Evolutionary conservation across 2,888 invertebrate species (phyloP).

Genomic region (Drosophila nigricruria): DNA sequence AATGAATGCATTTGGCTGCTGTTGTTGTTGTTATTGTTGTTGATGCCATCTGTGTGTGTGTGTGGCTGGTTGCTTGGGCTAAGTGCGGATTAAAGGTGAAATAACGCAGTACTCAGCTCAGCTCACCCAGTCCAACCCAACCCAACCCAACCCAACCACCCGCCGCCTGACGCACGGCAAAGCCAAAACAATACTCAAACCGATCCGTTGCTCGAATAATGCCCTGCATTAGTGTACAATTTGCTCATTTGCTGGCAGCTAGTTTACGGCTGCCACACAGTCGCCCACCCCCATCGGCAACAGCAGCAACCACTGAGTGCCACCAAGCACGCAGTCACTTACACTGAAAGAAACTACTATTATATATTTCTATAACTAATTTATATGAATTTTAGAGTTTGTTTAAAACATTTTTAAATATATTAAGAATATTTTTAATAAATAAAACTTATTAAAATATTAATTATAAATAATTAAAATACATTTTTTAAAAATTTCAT

Average conservation of each 20-base stretch:
- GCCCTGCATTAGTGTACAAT: conserved; percentile 79
- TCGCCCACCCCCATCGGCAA: conserved; percentile 9
- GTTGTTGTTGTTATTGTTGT: conserved; percentile 12
- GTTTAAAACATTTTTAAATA: not conserved
- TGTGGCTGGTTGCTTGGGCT: conserved; percentile 39
- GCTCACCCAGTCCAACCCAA: not conserved
- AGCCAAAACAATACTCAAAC: conserved; percentile 53
- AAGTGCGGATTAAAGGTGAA: conserved; percentile 80
- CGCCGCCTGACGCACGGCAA: conserved; percentile 19
- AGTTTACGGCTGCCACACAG: conserved; percentile 53
- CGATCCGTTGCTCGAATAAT: conserved; percentile 67
- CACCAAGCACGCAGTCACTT: conserved; percentile 45
- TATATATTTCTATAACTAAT: not conserved
- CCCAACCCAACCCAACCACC: conserved; percentile 10
- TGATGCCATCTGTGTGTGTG: conserved; percentile 40
- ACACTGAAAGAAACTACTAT: not conserved
- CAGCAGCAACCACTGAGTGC: conserved; percentile 27
- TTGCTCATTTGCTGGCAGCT: conserved; percentile 77
- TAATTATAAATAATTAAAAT: not conserved
- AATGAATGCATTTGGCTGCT: conserved; percentile 44
- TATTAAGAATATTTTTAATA: not conserved
- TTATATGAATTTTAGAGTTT: not conserved
- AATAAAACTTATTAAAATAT: not conserved
- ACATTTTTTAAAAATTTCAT: not conserved
- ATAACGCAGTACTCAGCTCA: conserved; percentile 60